Conservation (phyloP, 2,888 invertebrate species). For the Erannis defoliaria region DNA sequence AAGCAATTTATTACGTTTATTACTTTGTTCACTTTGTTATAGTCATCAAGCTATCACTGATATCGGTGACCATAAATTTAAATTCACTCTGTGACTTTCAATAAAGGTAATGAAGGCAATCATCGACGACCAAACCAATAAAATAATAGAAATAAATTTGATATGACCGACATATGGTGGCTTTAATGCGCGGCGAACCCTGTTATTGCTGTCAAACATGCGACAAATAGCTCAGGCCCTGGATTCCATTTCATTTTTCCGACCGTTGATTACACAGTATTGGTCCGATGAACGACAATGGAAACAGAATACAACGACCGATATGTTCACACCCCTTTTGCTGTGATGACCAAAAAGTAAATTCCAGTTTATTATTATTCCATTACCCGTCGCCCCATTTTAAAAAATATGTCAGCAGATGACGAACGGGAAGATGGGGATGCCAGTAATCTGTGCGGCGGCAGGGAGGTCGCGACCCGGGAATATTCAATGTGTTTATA, state of each 20-base stretch:
- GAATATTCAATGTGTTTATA: slow-evolving; percentile 86
- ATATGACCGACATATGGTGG: slow-evolving; percentile 86
- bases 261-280: slow-evolving; percentile 84
- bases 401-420: slow-evolving; percentile 85
- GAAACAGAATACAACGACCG: slow-evolving; percentile 78
- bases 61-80: slow-evolving; percentile 83
- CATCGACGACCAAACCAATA: slow-evolving; percentile 81
- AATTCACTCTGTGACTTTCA: slow-evolving; percentile 83
- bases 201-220: slow-evolving; percentile 87
- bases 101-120: slow-evolving; percentile 86
- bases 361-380: slow-evolving; percentile 87
- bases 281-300: slow-evolving; percentile 82
- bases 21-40: slow-evolving; percentile 81
- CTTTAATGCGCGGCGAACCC: slow-evolving; percentile 82
- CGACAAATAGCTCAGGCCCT: slow-evolving; percentile 81
- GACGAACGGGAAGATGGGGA: slow-evolving; percentile 75
- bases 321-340: slow-evolving; percentile 86
- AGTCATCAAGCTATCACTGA: slow-evolving; percentile 80
- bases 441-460: slow-evolving; percentile 67
- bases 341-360: slow-evolving; percentile 85
- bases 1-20: slow-evolving; percentile 81
- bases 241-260: slow-evolving; percentile 80
- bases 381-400: slow-evolving; percentile 84
- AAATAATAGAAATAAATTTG: slow-evolving; percentile 87
- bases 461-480: slow-evolving; percentile 71